phyloP scores from a whole-genome alignment of 2,113 vertebrate genomes.

The Cheilinus undulatus region DNA sequence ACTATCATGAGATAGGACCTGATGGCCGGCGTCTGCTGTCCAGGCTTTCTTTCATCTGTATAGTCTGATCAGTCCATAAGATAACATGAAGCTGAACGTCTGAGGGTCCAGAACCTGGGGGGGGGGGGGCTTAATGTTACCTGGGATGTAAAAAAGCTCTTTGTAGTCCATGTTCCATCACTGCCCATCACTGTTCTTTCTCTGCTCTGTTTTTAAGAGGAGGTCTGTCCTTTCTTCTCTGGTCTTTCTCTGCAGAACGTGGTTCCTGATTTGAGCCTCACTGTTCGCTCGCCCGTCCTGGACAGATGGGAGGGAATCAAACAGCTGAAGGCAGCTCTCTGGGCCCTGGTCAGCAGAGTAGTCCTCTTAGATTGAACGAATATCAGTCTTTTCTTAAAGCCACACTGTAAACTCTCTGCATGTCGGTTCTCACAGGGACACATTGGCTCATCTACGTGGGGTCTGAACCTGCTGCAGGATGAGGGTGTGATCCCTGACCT shows the following conservation, averaged over 20 bases:
- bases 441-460: conserved; percentile 98
- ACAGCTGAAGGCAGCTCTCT: conserved; percentile 96
- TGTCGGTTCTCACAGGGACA: conserved; percentile 83
- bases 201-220: neutral
- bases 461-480: conserved; percentile 96
- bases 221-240: neutral
- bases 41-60: too few relatives aligned
- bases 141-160: too few relatives aligned
- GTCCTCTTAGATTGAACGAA: neutral
- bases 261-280: conserved; percentile 96
- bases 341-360: conserved; percentile 90
- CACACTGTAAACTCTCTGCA: neutral
- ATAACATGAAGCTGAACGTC: too few relatives aligned
- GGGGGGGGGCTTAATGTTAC: too few relatives aligned
- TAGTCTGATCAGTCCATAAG: too few relatives aligned
- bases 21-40: too few relatives aligned
- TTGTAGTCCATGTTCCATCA: too few relatives aligned
- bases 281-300: conserved; percentile 93
- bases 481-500: conserved; percentile 98
- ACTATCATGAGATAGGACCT: too few relatives aligned
- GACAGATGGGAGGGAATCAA: conserved; percentile 99
- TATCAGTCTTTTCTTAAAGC: neutral
- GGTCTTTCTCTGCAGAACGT: conserved; percentile 84
- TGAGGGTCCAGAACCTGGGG: too few relatives aligned
- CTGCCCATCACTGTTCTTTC: too few relatives aligned